phyloP scores from a whole-genome alignment of 2,113 vertebrate species.

The Syrmaticus mikado region DNA sequence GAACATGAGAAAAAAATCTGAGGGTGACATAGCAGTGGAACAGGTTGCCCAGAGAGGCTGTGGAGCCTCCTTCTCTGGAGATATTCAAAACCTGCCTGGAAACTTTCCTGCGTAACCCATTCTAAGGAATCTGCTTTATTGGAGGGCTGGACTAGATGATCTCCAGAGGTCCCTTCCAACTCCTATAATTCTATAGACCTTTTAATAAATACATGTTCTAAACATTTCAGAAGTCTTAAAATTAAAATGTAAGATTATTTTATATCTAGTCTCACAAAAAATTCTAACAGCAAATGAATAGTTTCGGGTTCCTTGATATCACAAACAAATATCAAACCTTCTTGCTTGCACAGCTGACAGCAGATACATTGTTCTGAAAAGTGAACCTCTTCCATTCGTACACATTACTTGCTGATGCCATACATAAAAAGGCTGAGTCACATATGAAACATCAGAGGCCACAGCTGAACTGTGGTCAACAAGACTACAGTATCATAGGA shows the following conservation, averaged over 20 bases:
- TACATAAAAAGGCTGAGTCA: neutral
- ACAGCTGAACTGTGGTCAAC: neutral
- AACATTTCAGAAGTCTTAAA: neutral
- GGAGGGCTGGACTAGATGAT: too few relatives aligned
- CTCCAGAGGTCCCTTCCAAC: too few relatives aligned
- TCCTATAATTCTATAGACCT: neutral
- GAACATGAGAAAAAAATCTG: too few relatives aligned
- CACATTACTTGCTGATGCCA: neutral
- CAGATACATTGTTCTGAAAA: neutral
- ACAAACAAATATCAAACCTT: neutral
- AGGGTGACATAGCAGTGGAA: too few relatives aligned
- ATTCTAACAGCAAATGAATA: neutral
- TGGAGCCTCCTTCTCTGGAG: too few relatives aligned
- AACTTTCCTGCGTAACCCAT: too few relatives aligned
- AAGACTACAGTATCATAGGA: neutral
- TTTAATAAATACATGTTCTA: neutral
- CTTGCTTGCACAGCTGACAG: neutral
- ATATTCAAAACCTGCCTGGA: too few relatives aligned
- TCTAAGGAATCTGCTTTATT: too few relatives aligned
- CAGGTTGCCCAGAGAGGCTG: too few relatives aligned
- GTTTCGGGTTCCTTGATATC: neutral
- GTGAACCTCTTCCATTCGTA: neutral
- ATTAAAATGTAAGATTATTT: neutral
- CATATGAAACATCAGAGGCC: neutral
- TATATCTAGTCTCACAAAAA: neutral